Conservation (phyloP, 2,797 vertebrate species). For the Poliocrania exsul region DNA sequence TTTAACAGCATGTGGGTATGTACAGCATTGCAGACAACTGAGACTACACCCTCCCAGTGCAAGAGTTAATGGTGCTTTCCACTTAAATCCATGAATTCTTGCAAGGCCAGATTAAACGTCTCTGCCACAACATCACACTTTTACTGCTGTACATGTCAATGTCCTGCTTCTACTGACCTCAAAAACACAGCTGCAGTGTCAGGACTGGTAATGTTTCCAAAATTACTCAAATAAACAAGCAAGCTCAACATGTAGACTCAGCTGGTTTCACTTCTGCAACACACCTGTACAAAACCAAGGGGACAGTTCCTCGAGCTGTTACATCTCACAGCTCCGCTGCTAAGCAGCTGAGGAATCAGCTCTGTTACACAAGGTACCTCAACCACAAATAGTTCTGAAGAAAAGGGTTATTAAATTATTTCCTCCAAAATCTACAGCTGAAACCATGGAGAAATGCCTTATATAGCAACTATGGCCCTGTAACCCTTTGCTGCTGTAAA, state of each 20-base stretch:
- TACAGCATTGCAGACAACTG: background rate
- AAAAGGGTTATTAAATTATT: slow-evolving; percentile 35
- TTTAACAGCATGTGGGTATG: rapidly evolving
- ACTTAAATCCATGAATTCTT: slow-evolving; percentile 11
- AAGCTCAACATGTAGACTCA: background rate
- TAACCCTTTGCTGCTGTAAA: background rate
- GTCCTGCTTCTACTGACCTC: background rate
- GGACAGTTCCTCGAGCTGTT: background rate
- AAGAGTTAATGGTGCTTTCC: background rate
- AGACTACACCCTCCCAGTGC: background rate
- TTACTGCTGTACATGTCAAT: slow-evolving; percentile 1
- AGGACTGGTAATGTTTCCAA: slow-evolving; percentile 8
- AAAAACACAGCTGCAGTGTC: slow-evolving; percentile 48
- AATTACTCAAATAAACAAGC: slow-evolving; percentile 19
- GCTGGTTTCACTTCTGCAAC: slow-evolving; percentile 42
- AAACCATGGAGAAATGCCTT: background rate
- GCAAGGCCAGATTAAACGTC: slow-evolving; percentile 34
- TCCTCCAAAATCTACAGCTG: slow-evolving; percentile 13
- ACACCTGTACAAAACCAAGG: slow-evolving; percentile 44
- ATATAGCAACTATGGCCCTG: background rate
- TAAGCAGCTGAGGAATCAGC: background rate
- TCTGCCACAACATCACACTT: slow-evolving; percentile 37
- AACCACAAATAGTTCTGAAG: background rate
- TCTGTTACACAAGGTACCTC: background rate
- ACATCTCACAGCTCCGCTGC: slow-evolving; percentile 2